Evolutionary conservation across 2,888 invertebrate genomes (phyloP), one percentile per base, ranked within the genome.

Genomic region (Cosmopolites sordidus): DNA sequence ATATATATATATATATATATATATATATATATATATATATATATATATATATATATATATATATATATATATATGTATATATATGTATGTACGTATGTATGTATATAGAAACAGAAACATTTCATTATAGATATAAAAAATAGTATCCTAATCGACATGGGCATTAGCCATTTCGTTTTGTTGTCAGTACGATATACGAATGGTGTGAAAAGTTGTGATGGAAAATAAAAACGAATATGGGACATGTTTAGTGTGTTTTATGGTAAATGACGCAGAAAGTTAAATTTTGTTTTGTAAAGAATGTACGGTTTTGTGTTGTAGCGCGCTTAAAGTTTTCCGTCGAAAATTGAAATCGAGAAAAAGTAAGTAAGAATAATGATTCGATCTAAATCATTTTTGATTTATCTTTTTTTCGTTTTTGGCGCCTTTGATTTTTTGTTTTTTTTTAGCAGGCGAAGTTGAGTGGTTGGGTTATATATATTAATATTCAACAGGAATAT

Each of bases 221-320:
- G 51, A 16, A 46, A 45, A 17, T 33, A 40, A 42, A 51, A 46
- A 33, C 33, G 40, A 16, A 40, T 40, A 40, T 40, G 40, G 40
- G 40, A 16, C 40, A 16, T 40, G 40, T 40, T 40, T 16, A 40
- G 47, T 48, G 43, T 48, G 38, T 48, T 37, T 53, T 43, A 43
- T 43, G 39, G 16, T 47, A 48, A 62, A 62, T 62, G 62, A 62
- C 51, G 60, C 53, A 56, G 56, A 58, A 62, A 62, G 58, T 60
- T 62, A 58, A 62, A 59, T 60, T 22, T 58, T 59, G 57, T 59
- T 60, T 56, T 50, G 53, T 48, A 43, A 55, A 57, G 54, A 58
- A 59, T 56, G 56, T 45, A 44, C 47, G 39, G 44, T 45, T 51
- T 51, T 42, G 30, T 53, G 38, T 53, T 53, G 52, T 48, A 37